phyloP scores from a whole-genome alignment of 2,113 vertebrate species.

The Halcyon senegalensis region DNA sequence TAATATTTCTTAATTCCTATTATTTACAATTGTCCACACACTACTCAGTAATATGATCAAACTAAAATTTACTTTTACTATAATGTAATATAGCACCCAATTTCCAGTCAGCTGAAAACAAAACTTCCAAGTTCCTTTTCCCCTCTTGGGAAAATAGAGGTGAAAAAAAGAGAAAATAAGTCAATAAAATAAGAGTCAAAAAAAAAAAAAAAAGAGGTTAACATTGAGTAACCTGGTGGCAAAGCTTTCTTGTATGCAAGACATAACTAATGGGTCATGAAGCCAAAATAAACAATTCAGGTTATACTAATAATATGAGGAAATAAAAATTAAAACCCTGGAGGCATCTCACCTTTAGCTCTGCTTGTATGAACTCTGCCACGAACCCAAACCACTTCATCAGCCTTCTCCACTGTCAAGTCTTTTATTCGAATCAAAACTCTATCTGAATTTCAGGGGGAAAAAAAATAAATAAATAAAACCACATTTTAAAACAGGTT shows the following conservation, averaged over 20 bases:
- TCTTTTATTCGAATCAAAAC: constrained; percentile 87
- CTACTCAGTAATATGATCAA: neutral
- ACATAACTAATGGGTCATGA: neutral
- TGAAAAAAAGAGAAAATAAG: neutral
- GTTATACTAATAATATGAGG: neutral
- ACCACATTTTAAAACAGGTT: neutral
- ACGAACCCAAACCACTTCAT: constrained; percentile 93
- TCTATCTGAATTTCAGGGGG: constrained; percentile 81
- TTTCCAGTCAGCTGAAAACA: neutral
- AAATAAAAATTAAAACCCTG: neutral
- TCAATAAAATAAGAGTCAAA: too few species aligned
- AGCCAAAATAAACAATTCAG: neutral
- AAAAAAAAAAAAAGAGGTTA: too few species aligned
- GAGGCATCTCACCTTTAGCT: constrained; percentile 91
- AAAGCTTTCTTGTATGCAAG: neutral
- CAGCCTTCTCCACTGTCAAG: constrained; percentile 85
- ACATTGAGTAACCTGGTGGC: neutral
- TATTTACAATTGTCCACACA: neutral
- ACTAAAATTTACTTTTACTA: neutral
- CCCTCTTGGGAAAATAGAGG: neutral
- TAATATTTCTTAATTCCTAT: neutral
- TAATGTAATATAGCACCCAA: neutral
- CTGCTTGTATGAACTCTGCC: constrained; percentile 96
- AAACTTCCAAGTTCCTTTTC: neutral
- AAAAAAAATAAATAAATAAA: neutral